phyloP scores from a whole-genome alignment of 2,113 vertebrate species.

The Pluvianellus socialis region DNA sequence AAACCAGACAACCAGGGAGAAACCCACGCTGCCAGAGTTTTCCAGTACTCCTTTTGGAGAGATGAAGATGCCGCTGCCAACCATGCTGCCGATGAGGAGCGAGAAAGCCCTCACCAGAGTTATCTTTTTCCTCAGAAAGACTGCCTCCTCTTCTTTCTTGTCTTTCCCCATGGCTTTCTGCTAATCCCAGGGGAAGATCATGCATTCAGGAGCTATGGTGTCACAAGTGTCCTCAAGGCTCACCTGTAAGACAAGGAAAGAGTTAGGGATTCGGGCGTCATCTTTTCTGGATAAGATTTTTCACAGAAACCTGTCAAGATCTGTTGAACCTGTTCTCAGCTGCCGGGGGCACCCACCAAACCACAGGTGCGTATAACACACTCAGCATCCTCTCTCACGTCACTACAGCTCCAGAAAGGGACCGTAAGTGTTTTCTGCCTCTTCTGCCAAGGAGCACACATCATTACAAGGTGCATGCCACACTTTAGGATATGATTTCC shows the following conservation, averaged over 20 bases:
- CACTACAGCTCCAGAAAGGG: not conserved
- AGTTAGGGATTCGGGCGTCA: not conserved
- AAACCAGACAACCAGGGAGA: slow-evolving; percentile 85
- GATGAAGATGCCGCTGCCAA: slow-evolving; percentile 91
- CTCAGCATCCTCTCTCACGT: not conserved
- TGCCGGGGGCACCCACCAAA: not conserved
- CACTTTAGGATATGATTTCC: not conserved
- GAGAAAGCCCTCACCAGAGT: slow-evolving; percentile 78
- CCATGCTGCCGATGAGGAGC: slow-evolving; percentile 83
- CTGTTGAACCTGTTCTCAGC: not conserved
- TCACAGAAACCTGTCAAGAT: not conserved
- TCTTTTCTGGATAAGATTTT: not conserved
- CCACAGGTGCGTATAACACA: not conserved
- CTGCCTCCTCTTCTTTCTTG: slow-evolving; percentile 47
- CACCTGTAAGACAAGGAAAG: slow-evolving; percentile 40
- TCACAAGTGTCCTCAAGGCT: not conserved
- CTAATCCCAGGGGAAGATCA: not conserved
- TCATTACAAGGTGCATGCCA: not conserved
- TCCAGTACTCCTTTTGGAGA: slow-evolving; percentile 87
- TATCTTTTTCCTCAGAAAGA: slow-evolving; percentile 80
- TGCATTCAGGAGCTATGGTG: not conserved
- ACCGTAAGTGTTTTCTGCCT: not conserved
- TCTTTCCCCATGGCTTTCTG: slow-evolving; percentile 41
- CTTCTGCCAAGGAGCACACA: not conserved
- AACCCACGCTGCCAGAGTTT: slow-evolving; percentile 84